Base-by-base conservation (phyloP, 2,113 vertebrate species). In the Tragelaphus imberbis region DNA sequence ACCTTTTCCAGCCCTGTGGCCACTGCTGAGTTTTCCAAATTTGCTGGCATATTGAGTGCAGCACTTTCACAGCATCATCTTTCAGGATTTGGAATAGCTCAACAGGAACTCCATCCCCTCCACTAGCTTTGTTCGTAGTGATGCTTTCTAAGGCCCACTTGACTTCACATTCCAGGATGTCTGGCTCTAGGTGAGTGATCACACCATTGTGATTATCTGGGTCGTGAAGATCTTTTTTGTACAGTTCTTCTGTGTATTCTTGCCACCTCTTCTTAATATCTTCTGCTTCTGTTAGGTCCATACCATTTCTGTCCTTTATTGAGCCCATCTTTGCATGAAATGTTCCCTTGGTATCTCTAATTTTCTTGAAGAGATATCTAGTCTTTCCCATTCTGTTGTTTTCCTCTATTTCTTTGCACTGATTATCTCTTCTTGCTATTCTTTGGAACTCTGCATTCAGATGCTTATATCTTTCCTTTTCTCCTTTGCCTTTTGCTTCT, bases 121-220 rank as follows among this genome's bases (percentile, higher is more conserved):
- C 16, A 0, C 65, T 9, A 68, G 33, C 33, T 10, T 68, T 68
- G 63, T n/a, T 68, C 19, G 3, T 68, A 68, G 16, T 19, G 65
- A 68, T 19, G 65, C 33, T 68, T 68, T 16, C 7, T 68, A n/a
- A 68, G 65, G 65, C 65, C 2, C 65, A n/a, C 3, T n/a, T 68
- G 33, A 19, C 1, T 8, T 65, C 4, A 0, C n/a, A 19, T 68
- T n/a, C 16, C 33, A 68, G 33, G 33, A n/a, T n/a, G 4, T 68
- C 16, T 68, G 33, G 33, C 65, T 68, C 33, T 68, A 68, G 65
- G 33, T 68, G 8, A 68, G 33, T 68, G 2, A 68, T 68, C 65
- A n/a, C 30, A 65, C 16, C 15, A 68, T 17, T 0, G 0, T 68
- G 65, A 19, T 63, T 63, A 63, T 63, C 28, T 63, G 61, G 6